phyloP scores from a whole-genome alignment of 2,113 vertebrate species.

The Poeciliopsis turrubarensis region DNA sequence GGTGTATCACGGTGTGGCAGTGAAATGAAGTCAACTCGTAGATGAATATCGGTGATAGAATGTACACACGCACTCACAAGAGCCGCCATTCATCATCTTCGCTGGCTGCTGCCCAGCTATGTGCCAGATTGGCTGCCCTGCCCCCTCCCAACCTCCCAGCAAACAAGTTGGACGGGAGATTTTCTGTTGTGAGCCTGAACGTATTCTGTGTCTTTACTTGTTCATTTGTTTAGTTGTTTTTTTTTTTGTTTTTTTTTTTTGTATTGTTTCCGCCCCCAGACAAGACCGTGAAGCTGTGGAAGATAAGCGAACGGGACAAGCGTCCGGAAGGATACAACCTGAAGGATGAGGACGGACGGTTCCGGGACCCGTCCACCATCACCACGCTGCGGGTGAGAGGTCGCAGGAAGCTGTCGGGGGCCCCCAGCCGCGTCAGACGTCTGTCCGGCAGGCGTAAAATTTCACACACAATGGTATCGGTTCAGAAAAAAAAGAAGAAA shows the following conservation, averaged over 20 bases:
- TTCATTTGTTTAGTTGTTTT: too few relatives aligned
- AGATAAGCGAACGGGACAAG: constrained; percentile 98
- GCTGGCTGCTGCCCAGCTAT: constrained; percentile 64
- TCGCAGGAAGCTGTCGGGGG: not conserved
- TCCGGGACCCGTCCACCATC: constrained; percentile 95
- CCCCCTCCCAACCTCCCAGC: constrained; percentile 48
- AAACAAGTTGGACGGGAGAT: constrained; percentile 51
- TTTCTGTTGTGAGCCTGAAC: constrained; percentile 51
- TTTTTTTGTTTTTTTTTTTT: not conserved
- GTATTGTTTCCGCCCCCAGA: constrained; percentile 75
- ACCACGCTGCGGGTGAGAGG: constrained; percentile 91
- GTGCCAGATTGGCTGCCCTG: constrained; percentile 68
- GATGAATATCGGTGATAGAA: constrained; percentile 64
- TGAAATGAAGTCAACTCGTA: constrained; percentile 68
- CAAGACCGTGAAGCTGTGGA: constrained; percentile 99
- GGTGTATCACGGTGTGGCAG: constrained; percentile 1
- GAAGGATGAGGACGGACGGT: constrained; percentile 95
- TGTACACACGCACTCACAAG: constrained; percentile 28
- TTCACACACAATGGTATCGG: too few relatives aligned
- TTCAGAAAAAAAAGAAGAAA: too few relatives aligned
- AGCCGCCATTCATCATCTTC: constrained; percentile 58
- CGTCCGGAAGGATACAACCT: constrained; percentile 97
- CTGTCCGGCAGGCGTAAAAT: not conserved
- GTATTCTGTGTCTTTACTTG: constrained; percentile 9
- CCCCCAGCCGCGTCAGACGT: not conserved